Evolutionary conservation across 2,797 vertebrate species (phyloP), one percentile per base, ranked within the genome.

Genomic region (Margarornis squamiger): DNA sequence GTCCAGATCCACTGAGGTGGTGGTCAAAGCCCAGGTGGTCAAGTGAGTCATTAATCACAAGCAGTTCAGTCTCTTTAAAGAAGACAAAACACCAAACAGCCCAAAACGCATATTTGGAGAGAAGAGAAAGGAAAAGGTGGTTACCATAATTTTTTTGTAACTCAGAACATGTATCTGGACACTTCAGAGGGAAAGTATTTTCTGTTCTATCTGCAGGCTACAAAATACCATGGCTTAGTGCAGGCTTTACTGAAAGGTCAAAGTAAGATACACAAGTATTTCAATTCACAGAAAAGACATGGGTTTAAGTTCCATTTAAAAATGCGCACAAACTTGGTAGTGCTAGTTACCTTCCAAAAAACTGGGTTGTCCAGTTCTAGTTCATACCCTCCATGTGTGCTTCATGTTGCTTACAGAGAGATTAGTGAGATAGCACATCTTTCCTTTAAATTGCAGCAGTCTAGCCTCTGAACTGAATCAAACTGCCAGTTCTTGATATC

Each of bases 181-280:
- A 9, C 15, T 81, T 86, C 16, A 65, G 49, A 46, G 46, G 49
- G 48, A 66, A 68, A 51, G n/a, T 49, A 38, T 90, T 68, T 92
- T 80, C 32, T 83, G 7, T 49, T 85, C 65, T 86, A 20, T 57
- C 17, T 54, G 19, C 20, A 65, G 54, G 23, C 57, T 83, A 19
- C 38, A 80, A 71, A 62, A 14, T 65, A 21, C 12, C 3, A 13
- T 32, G 54, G 43, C 22, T 84, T 84, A 67, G 30, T 8, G 21
- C 10, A 61, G 30, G 10, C 32, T 86, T 81, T 84, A n/a, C 70
- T 57, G 43, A 86, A 88, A 65, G 26, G 57, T 86, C 29, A 61
- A 74, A 88, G 68, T 78, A 77, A 93, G 34, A 14, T 36, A 43
- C 24, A 41, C 5, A 48, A 38, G 54, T 86, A 75, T 84, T 93